Evolutionary conservation across 1,140 invertebrate species (phyloP), one percentile per base, ranked within the genome.

Genomic region (Nebria ingens): DNA sequence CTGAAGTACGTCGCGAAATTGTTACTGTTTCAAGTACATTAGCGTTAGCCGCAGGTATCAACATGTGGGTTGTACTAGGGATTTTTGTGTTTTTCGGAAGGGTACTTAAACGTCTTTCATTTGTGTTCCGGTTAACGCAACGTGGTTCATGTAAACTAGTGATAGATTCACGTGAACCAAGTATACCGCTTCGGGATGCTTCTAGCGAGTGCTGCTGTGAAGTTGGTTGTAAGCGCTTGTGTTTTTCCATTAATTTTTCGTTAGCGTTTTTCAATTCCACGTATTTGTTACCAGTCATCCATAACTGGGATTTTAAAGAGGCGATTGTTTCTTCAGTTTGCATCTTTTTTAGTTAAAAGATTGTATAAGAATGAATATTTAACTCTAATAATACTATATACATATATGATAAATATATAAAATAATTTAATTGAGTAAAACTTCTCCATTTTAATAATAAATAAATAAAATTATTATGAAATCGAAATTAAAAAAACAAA

Each of bases 21-120:
- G 19, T 51, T 11, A 20, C 50, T 20, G 50, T 19, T 21, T 51
- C 19, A 20, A 20, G 19, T 21, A 51, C 13, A 20, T 21, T 51
- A 51, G 21, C 1, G 12, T 21, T 51, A 51, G 21, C 1, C 62
- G 64, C 1, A 61, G 1, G 58, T 63, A 23, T 59, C 42, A 54
- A 56, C 56, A 49, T 60, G 29, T 9, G 56, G 56, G 23, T 55
- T n/a, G 15, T 38, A 12, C 9, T 11, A 34, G 25, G 6, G n/a
- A 34, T 6, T 17, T 45, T 45, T 45, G 42, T 49, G 23, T 25
- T 29, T 20, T 25, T 53, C 2, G 58, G 58, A 17, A 59, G 19
- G 3, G 58, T 59, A 1, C 45, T 17, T 22, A 34, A 50, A 11
- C 42, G 34, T 1, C 55, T 20, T 12, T 56, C 55, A 1, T 59